Evolutionary conservation across 2,888 invertebrate species (phyloP), one percentile per base, ranked within the genome.

Genomic region (Oscheius myriophilus): DNA sequence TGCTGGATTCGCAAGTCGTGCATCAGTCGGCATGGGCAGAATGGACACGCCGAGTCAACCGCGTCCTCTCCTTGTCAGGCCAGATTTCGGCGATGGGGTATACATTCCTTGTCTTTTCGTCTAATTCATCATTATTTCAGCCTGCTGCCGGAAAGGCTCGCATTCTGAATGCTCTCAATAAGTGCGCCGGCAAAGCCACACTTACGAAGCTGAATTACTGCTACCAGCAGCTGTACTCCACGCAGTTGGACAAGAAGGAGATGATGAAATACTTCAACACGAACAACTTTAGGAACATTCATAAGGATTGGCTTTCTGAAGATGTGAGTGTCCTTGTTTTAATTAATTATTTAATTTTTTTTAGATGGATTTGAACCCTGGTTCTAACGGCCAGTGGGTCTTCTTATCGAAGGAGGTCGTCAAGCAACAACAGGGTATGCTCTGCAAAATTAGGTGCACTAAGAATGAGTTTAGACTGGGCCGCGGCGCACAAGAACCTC

Each of bases 161-260:
- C 4, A 55, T 65, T 1, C 1, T 65, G 43, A 16, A 14, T 41
- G 65, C 65, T 1, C 46, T 65, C 14, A 39, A 55, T 6, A 26
- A 25, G 26, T 65, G 65, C 45, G 12, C 16, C 33, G 65, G 65
- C n/a, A 42, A 51, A 43, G 65, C 65, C 11, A 54, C 65, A 16
- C 42, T 55, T 21, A 55, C 57, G 4, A 54, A 55, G 14, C 25
- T 65, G 14, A 55, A 57, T 26, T 39, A 42, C 43, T 54, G 42
- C 16, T 65, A 65, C 55, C n/a, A 54, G 33, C 4, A 11, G 9
- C 55, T 65, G 11, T 65, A 55, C 33, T n/a, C 23, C 12, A 43
- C 23, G 21, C 43, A 54, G 21, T 14, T 65, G 12, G 51, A 54
- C 23, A 43, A 16, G 16, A 9, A 7, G 18, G 65, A 65, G 45